Percentiles rank a stretch among this genome's conserved stretches.
Conservation (phyloP, 2,797 vertebrate genomes). For the Brachyrhaphis roseni region DNA sequence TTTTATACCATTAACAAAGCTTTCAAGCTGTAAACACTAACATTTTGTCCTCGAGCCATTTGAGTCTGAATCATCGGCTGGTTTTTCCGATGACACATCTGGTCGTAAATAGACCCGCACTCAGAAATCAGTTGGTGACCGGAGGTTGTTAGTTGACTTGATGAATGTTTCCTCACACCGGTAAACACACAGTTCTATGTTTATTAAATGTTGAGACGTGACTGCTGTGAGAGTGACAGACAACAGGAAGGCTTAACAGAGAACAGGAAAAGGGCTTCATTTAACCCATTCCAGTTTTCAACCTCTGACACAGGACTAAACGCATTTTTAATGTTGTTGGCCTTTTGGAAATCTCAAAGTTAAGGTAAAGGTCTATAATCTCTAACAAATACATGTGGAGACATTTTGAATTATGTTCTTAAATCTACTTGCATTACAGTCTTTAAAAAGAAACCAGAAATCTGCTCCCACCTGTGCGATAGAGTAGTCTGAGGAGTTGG, state of each 20-base stretch:
- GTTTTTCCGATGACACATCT: not conserved
- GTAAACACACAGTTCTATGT: not conserved
- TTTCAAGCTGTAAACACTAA: not conserved
- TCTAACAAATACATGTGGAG: not conserved
- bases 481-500: slow-evolving; percentile 97
- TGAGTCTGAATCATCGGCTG: not conserved
- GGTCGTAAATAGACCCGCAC: not conserved
- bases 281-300: not conserved
- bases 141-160: not conserved
- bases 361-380: not conserved
- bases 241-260: not conserved
- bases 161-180: not conserved
- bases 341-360: not conserved
- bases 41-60: not conserved
- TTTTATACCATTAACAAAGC: not conserved
- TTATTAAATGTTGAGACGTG: not conserved
- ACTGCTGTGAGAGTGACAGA: not conserved
- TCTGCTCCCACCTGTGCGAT: slow-evolving; percentile 90
- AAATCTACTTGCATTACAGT: not conserved
- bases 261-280: not conserved
- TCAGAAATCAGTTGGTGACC: not conserved
- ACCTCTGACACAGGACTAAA: not conserved
- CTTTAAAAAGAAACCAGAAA: not conserved
- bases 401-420: not conserved
- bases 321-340: not conserved